Conservation (phyloP, 2,888 invertebrate genomes). For the Hirtodrosophila confusa region DNA sequence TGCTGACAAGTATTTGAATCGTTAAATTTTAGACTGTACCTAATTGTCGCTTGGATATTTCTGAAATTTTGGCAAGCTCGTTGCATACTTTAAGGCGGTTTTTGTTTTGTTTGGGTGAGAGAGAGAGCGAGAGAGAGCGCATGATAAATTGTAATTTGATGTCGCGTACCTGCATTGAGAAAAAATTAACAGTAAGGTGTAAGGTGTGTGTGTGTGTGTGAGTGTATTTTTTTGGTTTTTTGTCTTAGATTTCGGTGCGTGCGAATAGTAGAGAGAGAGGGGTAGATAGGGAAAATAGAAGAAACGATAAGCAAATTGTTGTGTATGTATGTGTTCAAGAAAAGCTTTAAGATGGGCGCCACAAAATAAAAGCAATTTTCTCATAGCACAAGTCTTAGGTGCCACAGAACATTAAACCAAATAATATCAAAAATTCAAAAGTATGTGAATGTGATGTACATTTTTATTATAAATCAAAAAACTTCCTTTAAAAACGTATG, state of each 20-base stretch:
- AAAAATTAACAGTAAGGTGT: conserved; percentile 62
- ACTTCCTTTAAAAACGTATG: too few species aligned
- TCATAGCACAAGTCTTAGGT: conserved; percentile 25
- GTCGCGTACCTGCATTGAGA: conserved; percentile 67
- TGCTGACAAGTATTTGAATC: conserved; percentile 42
- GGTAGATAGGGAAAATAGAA: conserved; percentile 41
- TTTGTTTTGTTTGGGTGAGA: conserved; percentile 27
- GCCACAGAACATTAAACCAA: conserved; percentile 6
- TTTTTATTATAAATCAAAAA: too few species aligned
- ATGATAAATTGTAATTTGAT: conserved; percentile 69
- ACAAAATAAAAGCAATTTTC: conserved; percentile 24
- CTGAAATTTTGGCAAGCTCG: conserved; percentile 47
- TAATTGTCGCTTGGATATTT: conserved; percentile 57
- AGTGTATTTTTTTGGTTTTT: conserved; percentile 21
- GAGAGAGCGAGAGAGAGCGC: conserved; percentile 49
- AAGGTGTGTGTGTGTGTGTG: conserved; percentile 39
- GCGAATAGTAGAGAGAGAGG: conserved; percentile 45
- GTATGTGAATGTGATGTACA: conserved; percentile 26
- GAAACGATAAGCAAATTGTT: conserved; percentile 54
- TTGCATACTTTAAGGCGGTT: conserved; percentile 67
- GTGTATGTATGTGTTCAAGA: conserved; percentile 39
- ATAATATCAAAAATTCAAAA: conserved; percentile 3
- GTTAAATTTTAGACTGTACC: conserved; percentile 68
- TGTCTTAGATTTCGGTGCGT: conserved; percentile 54
- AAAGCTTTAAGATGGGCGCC: conserved; percentile 47